Percentiles rank a stretch among this genome's conserved stretches.
Evolutionary conservation across 2,888 invertebrate genomes (phyloP).

Genomic region (Epinotia brunnichana): DNA sequence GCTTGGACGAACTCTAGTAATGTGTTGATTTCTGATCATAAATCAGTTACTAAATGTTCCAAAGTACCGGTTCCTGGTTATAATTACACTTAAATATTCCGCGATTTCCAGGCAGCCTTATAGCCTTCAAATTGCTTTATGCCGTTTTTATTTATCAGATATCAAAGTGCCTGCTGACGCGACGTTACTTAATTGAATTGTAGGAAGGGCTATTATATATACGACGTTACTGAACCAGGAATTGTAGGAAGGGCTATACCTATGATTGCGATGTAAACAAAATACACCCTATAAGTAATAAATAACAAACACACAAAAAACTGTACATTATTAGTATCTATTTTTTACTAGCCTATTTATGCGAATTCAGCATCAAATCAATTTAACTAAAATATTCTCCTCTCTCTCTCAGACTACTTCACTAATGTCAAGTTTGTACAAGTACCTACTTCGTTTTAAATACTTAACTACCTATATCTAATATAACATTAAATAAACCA

Average conservation of each 20-base stretch:
- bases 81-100: slow-evolving; percentile 15
- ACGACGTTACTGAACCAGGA: not conserved
- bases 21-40: slow-evolving; percentile 9
- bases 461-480: not conserved
- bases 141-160: slow-evolving; percentile 3
- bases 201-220: not conserved
- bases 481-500: not conserved
- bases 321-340: not conserved
- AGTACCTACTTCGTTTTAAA: not conserved
- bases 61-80: slow-evolving; percentile 3
- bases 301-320: not conserved
- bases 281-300: not conserved
- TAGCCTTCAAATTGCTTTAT: slow-evolving; percentile 6
- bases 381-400: not conserved
- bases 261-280: not conserved
- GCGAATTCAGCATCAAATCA: not conserved
- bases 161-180: not conserved
- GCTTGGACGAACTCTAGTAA: not conserved
- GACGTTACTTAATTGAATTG: not conserved
- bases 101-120: not conserved
- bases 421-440: not conserved
- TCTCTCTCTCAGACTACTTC: not conserved
- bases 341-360: not conserved
- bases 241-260: not conserved
- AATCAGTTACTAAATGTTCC: slow-evolving; percentile 18